Percentiles rank a stretch among this genome's conserved stretches.
Evolutionary conservation across 2,113 vertebrate species (phyloP).

Genomic region (Xenopus laevis): DNA sequence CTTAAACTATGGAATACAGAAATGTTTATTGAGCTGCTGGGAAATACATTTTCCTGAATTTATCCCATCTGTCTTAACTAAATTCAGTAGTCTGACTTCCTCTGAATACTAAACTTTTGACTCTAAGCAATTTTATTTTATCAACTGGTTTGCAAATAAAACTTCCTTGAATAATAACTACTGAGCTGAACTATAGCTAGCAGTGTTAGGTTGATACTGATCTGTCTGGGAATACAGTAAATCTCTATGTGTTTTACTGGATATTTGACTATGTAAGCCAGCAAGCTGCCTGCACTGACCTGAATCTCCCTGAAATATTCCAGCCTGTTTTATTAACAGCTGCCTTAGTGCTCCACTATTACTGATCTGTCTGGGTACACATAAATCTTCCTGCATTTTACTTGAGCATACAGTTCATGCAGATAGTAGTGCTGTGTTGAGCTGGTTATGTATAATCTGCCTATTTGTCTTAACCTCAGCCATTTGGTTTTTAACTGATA

Average conservation of each 20-base stretch:
- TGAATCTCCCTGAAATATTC: constrained; percentile 13
- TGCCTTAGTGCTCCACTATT: constrained; percentile 15
- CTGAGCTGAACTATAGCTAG: constrained; percentile 23
- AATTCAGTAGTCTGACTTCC: constrained; percentile 24
- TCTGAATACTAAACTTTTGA: constrained; percentile 35
- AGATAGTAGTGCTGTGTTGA: constrained; percentile 36
- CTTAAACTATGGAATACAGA: constrained; percentile 12
- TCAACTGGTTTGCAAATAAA: constrained; percentile 29
- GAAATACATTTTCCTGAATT: constrained; percentile 39
- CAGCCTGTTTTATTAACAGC: constrained; percentile 19
- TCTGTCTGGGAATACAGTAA: constrained; percentile 29
- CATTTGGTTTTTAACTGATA: constrained; percentile 30
- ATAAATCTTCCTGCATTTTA: constrained; percentile 26
- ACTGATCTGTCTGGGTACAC: constrained; percentile 15
- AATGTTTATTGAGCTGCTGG: constrained; percentile 30
- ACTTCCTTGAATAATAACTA: constrained; percentile 26
- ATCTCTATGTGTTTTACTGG: constrained; percentile 24
- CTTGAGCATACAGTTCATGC: constrained; percentile 21
- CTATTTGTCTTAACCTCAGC: constrained; percentile 28
- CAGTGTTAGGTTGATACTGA: constrained; percentile 36
- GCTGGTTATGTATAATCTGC: constrained; percentile 28
- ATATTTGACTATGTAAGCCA: constrained; percentile 10
- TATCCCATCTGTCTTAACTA: constrained; percentile 33
- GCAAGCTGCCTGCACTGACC: constrained; percentile 14
- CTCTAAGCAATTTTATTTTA: constrained; percentile 34